Conservation (phyloP, 2,888 invertebrate species). For the Lasioglossum zephyrum region DNA sequence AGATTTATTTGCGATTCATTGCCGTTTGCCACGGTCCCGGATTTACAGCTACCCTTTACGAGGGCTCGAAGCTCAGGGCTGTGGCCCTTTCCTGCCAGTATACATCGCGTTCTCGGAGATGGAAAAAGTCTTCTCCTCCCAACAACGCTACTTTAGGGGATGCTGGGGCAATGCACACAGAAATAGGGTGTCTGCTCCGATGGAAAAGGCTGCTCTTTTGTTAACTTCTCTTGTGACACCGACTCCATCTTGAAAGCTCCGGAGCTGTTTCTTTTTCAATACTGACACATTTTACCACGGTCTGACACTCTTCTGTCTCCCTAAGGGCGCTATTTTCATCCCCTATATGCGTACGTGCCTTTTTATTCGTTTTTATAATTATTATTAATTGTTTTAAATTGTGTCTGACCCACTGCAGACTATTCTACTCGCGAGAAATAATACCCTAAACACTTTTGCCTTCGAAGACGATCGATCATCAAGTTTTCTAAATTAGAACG, state of each 20-base stretch:
- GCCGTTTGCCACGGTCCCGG: conserved; percentile 22
- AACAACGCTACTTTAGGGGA: background rate
- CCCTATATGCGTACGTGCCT: background rate
- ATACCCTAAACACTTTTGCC: background rate
- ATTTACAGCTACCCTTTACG: conserved; percentile 11
- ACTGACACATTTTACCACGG: background rate
- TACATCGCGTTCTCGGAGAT: background rate
- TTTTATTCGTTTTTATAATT: too few relatives aligned
- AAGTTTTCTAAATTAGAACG: background rate
- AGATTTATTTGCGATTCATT: conserved; percentile 59
- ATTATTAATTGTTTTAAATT: too few relatives aligned
- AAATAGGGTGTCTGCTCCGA: background rate
- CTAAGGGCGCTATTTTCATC: background rate
- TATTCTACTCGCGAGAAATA: background rate
- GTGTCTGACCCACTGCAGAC: background rate
- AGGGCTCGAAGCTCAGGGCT: too few relatives aligned
- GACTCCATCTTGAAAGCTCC: background rate
- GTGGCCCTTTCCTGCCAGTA: background rate
- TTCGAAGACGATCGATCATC: background rate
- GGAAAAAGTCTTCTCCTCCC: background rate
- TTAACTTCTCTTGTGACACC: background rate
- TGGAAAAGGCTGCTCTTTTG: background rate
- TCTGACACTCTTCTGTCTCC: background rate
- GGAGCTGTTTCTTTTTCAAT: background rate
- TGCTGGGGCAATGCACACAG: background rate